These are phyloP conservation scores for Caradrina kadenii DNA, from an alignment of 2,888 invertebrate genomes.

Conservation along the genomic window DNA sequence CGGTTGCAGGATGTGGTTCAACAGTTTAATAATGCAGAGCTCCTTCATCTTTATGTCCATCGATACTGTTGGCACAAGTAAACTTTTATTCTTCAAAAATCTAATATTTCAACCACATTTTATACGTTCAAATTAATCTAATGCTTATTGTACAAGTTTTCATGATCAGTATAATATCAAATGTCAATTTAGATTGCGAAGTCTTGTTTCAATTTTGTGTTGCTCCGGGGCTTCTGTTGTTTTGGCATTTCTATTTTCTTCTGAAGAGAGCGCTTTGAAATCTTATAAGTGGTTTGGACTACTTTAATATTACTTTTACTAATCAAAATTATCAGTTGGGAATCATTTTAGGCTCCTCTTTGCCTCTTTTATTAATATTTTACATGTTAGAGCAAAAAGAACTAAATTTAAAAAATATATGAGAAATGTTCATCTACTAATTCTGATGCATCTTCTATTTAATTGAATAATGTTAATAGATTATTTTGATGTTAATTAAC, in stretches of 20 bases:
- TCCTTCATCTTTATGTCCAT: constrained; percentile 89
- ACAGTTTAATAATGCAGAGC: constrained; percentile 89
- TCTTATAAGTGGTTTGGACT: constrained; percentile 10
- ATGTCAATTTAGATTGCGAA: constrained; percentile 21
- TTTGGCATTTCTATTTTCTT: constrained; percentile 28
- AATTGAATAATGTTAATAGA: too few species aligned
- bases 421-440: not conserved
- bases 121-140: constrained; percentile 8
- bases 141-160: constrained; percentile 12
- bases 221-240: constrained; percentile 15
- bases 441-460: not conserved
- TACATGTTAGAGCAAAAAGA: too few species aligned
- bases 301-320: constrained; percentile 21
- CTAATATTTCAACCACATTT: not conserved
- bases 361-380: not conserved
- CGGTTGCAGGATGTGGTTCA: constrained; percentile 91
- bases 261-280: not conserved
- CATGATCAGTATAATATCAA: constrained; percentile 23
- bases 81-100: constrained; percentile 2
- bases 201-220: constrained; percentile 30
- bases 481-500: not conserved
- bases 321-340: not conserved
- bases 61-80: constrained; percentile 79
- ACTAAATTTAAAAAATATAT: not conserved
- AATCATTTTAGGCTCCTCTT: not conserved